Base-by-base conservation (phyloP, 2,797 vertebrate genomes). In the Anas bernieri region DNA sequence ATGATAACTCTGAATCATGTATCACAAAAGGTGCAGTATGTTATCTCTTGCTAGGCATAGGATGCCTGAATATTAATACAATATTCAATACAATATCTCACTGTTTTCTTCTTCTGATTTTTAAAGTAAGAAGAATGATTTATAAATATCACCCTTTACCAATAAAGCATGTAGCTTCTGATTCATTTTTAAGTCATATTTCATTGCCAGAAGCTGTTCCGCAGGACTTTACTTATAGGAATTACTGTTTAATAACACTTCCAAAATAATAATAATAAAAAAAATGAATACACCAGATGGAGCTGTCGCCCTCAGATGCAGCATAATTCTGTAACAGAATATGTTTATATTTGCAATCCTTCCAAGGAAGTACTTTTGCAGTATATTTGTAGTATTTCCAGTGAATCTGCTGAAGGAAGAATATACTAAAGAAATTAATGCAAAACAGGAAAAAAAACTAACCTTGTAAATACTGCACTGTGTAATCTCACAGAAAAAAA, bases 211-310 rank as follows among this genome's bases (percentile, higher is more conserved):
- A 90, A 80, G 62, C 50, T 59, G 11, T 93, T 88, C 83, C 35
- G 6, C 46, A 70, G 20, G 7, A 35, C 88, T 93, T 94, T 80
- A 30, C 12, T 23, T 39, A 2, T n/a, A 50, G 90, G 41, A 93
- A 33, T 92, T 86, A 45, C 45, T 84, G 68, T 94, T 95, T 93
- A 90, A 82, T 84, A 92, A 80, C 61, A 78, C n/a, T 43, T 64
- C 23, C 23, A 56, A 56, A 55, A 55, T 46, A 46, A 46, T 46
- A 46, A 43, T 52, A 67, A 50, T 25, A 88, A 81, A 63, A 67
- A 81, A 69, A 68, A 68, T 43, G 18, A 77, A 48, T 77, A 81
- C 88, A 94, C 72, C 96, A 97, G 96, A 95, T 97, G 96, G 96
- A 90, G 94, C 93, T 97, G 93, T 96, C 25, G 7, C 59, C 92